Evolutionary conservation across 1,140 invertebrate species (phyloP).

Genomic region (Drosophila athabasca): DNA sequence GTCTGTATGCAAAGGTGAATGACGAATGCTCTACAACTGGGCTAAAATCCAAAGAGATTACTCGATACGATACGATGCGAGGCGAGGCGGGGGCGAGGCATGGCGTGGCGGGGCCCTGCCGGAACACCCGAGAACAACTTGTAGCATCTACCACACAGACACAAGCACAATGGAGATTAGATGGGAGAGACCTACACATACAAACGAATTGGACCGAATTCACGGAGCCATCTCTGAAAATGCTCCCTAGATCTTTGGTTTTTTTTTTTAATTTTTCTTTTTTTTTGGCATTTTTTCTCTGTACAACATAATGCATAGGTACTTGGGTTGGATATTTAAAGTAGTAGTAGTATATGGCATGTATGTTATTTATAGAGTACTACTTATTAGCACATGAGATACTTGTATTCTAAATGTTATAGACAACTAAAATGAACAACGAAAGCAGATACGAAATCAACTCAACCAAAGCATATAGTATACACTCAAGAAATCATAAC

Average conservation of each 20-base stretch:
- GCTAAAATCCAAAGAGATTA: slow-evolving; percentile 41
- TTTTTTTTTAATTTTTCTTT: background rate
- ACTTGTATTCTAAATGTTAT: slow-evolving; percentile 67
- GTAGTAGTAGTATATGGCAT: slow-evolving; percentile 55
- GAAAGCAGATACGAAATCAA: slow-evolving; percentile 50
- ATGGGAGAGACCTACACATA: slow-evolving; percentile 41
- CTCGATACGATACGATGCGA: slow-evolving; percentile 45
- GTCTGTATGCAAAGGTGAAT: slow-evolving; percentile 53
- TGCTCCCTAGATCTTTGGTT: slow-evolving; percentile 1
- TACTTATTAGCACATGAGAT: slow-evolving; percentile 66
- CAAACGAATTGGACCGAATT: slow-evolving; percentile 36
- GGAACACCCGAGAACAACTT: slow-evolving; percentile 42
- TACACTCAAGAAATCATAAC: slow-evolving; percentile 50
- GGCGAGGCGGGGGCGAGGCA: too few relatives aligned
- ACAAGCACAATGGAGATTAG: slow-evolving; percentile 73
- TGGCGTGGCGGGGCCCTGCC: slow-evolving; percentile 19
- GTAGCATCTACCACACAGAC: slow-evolving; percentile 73
- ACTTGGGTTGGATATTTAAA: slow-evolving; percentile 29
- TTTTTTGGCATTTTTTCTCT: slow-evolving; percentile 52
- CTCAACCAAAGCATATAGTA: slow-evolving; percentile 49
- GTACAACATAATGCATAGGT: slow-evolving; percentile 57
- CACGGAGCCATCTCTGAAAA: slow-evolving; percentile 17
- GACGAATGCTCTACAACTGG: slow-evolving; percentile 52
- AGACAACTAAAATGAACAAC: slow-evolving; percentile 54
- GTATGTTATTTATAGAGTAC: slow-evolving; percentile 64